Conservation (phyloP, 2,797 vertebrate species). For the Acrossocheilus fasciatus region DNA sequence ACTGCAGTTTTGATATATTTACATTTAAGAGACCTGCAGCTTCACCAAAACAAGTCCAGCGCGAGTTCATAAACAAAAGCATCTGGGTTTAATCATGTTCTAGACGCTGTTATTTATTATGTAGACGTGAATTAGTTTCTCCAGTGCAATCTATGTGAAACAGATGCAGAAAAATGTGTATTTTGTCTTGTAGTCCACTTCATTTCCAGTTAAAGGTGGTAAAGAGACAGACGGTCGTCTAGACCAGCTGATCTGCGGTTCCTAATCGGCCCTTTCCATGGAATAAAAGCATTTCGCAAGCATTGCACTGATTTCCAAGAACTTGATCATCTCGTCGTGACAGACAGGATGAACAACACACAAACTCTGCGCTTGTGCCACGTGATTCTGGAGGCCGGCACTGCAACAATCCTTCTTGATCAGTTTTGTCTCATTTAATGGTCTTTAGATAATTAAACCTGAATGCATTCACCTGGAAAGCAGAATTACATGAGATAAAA, state of each 20-base stretch:
- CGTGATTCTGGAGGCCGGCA: not conserved
- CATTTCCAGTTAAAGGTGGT: conserved; percentile 9
- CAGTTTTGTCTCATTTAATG: not conserved
- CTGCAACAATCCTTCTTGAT: not conserved
- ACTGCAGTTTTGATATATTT: not conserved
- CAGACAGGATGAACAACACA: not conserved
- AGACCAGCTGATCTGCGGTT: not conserved
- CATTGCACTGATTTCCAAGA: not conserved
- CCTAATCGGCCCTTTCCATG: not conserved
- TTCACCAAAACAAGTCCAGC: not conserved
- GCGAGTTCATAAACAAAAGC: not conserved
- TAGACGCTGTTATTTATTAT: not conserved
- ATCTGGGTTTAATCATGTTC: not conserved
- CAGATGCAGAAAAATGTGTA: not conserved
- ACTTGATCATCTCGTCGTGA: not conserved
- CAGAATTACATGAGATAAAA: not conserved
- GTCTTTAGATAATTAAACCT: no score
- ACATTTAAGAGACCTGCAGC: not conserved
- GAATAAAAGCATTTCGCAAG: not conserved
- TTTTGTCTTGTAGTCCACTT: not conserved
- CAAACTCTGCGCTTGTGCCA: not conserved
- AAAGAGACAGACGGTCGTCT: not conserved
- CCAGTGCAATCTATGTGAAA: not conserved
- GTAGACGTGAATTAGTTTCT: not conserved
- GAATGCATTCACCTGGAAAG: not conserved